Evolutionary conservation across 2,113 vertebrate species (phyloP).

Genomic region (Gymnogyps californianus): DNA sequence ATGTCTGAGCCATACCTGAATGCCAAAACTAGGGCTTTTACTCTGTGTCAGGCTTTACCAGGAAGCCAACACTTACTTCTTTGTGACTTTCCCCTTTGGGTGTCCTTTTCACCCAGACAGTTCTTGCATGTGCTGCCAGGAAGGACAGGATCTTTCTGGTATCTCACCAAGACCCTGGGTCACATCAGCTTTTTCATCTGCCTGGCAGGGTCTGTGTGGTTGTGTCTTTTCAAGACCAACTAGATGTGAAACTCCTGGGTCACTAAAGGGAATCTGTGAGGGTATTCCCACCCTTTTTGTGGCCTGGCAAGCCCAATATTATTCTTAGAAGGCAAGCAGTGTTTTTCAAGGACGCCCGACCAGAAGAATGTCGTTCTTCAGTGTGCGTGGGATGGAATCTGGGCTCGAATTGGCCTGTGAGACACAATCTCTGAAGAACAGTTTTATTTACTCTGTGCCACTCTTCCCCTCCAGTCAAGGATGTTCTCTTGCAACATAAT

Average conservation of each 20-base stretch:
- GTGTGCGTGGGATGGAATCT: conserved; percentile 20
- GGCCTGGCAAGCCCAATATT: neutral
- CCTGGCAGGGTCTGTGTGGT: neutral
- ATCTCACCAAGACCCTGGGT: neutral
- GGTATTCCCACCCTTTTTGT: neutral
- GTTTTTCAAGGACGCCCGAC: neutral
- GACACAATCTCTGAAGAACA: conserved; percentile 10
- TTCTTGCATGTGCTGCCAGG: neutral
- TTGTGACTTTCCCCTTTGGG: neutral
- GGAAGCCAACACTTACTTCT: neutral
- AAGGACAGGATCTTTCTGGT: rapidly evolving
- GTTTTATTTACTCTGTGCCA: conserved; percentile 30
- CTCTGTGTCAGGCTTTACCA: neutral
- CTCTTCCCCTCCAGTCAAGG: conserved; percentile 46
- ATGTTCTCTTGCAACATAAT: conserved; percentile 49
- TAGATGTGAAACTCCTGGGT: neutral
- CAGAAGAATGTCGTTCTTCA: conserved; percentile 9
- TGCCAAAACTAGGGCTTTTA: neutral
- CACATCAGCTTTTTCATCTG: neutral
- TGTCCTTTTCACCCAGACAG: neutral
- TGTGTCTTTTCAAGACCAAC: neutral
- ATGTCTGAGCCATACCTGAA: neutral
- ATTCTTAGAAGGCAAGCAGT: conserved; percentile 43
- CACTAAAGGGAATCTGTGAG: neutral
- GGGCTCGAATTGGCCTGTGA: neutral